phyloP scores from a whole-genome alignment of 2,888 invertebrate genomes.

The Sepiola atlantica region DNA sequence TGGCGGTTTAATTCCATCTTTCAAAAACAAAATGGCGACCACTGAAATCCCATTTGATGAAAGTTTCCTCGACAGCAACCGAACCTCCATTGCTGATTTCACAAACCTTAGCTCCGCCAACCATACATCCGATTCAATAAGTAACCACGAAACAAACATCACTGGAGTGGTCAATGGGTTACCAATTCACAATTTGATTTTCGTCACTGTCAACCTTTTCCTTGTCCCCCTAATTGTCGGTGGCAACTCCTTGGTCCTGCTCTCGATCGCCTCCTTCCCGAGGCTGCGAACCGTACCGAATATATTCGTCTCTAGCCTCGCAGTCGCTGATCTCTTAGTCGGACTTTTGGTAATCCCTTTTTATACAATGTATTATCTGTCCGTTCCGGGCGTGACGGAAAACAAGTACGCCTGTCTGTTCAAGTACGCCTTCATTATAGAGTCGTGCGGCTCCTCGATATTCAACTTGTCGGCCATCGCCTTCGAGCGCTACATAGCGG shows the following conservation, averaged over 20 bases:
- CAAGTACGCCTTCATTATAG: slow-evolving; percentile 53
- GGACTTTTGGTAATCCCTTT: slow-evolving; percentile 55
- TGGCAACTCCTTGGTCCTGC: slow-evolving; percentile 56
- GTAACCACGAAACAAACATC: not conserved
- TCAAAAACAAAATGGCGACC: not conserved
- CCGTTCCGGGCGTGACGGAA: slow-evolving; percentile 11
- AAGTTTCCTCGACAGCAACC: not conserved
- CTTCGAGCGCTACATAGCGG: slow-evolving; percentile 58
- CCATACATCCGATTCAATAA: not conserved
- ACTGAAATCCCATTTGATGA: not conserved
- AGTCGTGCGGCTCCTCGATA: slow-evolving; percentile 55
- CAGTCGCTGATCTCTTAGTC: slow-evolving; percentile 56
- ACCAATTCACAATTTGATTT: slow-evolving; percentile 43
- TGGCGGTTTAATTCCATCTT: not conserved
- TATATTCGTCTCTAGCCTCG: slow-evolving; percentile 54
- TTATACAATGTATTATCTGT: slow-evolving; percentile 55
- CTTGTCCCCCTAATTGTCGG: slow-evolving; percentile 52
- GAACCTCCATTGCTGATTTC: not conserved
- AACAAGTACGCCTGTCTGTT: slow-evolving; percentile 56
- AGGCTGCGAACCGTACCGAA: slow-evolving; percentile 56
- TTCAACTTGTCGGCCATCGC: slow-evolving; percentile 56
- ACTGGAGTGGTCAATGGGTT: not conserved
- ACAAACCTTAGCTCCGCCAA: not conserved
- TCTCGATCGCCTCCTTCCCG: slow-evolving; percentile 53
- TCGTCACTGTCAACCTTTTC: slow-evolving; percentile 49